Base-by-base conservation (phyloP, 35 echinoderm and acorn worm genomes). In the Apostichopus parvimensis region DNA sequence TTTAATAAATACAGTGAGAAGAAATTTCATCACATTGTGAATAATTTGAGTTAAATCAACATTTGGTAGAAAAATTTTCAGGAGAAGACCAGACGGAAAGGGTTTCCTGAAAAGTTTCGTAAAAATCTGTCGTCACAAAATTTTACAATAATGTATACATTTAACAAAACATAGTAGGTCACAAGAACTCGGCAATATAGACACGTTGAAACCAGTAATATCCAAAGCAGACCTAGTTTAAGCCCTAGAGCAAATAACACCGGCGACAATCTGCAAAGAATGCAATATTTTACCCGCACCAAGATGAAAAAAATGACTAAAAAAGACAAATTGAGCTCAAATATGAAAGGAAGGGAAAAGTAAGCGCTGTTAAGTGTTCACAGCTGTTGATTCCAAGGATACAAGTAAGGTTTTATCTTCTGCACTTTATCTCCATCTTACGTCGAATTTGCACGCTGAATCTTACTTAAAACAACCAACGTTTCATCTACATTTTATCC, bases 321-420 rank as follows among this genome's bases (percentile, higher is more conserved):
- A 59, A 61, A 9, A 61, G 11, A 9, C 7, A 61, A 61, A 61
- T 45, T 45, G 34, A 45, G 34, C 34, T 45, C 34, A 68, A 11
- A 68, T 11, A 68, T 8, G 64, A 68, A 68, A 14, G 11, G 64
- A 68, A 11, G 64, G 64, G 18, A 18, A 18, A 14, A 18, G 64
- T 5, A 68, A 75, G 20, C 15, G 0, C 6, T 14, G 12, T 75
- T 75, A 18, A 75, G 12, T 75, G 20, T 75, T 75, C 71, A 18
- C 71, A 75, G 71, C 71, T 75, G 71, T 75, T 75, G 71, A 75
- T 75, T 18, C 71, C 15, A 75, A 75, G 20, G 71, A 18, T 75
- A 5, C n/a, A 7, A 75, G 24, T 24, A 6, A 22, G 14, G 20
- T 68, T 45, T 45, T 45, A 61, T 61, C 6, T 22, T 7, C 1